Evolutionary conservation across 2,113 vertebrate species (phyloP), one percentile per base, ranked within the genome.

Genomic region (Azemiops feae): DNA sequence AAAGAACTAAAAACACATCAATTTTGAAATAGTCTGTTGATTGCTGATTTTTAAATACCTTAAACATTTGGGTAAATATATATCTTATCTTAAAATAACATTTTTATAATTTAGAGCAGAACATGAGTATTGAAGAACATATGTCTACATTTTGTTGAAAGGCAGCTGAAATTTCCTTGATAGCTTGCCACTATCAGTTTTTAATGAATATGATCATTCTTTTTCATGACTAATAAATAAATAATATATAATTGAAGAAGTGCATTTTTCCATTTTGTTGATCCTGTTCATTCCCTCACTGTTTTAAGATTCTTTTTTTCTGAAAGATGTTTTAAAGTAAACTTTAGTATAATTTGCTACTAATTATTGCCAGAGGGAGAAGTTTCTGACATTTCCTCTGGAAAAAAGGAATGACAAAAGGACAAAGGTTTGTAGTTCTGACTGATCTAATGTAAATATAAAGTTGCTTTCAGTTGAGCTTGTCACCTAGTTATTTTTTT

Each of bases 1-100:
- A 50, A 5, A 81, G 93, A 85, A 16, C 50, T 88, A 53, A 92
- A 92, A 92, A 50, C 93, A n/a, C 55, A 93, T 60, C 50, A 23
- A 1, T 94, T 95, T 74, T 45, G 58, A 93, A 96, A 91, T 95
- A 89, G 90, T 81, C 8, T 85, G 52, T 86, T 91, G 53, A 55
- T 39, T 89, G 4, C 88, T 45, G 86, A 45, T 0, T 20, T 92
- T 87, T 95, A 88, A 50, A 4, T 92, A 91, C 20, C 23, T 93
- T 92, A 53, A 50, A 89, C 88, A 30, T 92, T 7, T 54, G 87
- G 45, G 4, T 93, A 85, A n/a, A 27, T 94, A 69, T 27, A 45
- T 94, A n/a, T 92, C 45, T 57, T 60, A 57, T 92, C 57, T 92
- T 74, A n/a, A 20, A 94, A 93, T 94, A 12, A 22, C 27, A 39